Conservation (phyloP, 2,888 invertebrate species). For the Lordiphosa andalusiaca region DNA sequence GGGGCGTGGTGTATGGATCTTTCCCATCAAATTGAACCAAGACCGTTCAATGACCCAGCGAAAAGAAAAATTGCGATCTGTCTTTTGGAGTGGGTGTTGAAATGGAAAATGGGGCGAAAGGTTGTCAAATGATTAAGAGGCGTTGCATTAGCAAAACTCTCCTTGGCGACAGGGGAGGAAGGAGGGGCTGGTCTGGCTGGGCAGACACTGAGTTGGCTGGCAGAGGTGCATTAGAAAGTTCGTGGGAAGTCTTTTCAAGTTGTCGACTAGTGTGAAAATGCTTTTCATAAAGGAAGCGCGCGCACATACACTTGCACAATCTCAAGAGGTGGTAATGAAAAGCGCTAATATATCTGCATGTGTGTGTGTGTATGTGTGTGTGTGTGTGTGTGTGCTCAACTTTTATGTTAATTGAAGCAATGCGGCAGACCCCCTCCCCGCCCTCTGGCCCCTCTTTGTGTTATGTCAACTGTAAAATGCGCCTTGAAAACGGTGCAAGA, state of each 20-base stretch:
- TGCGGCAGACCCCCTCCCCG: constrained; percentile 37
- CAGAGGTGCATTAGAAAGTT: constrained; percentile 68
- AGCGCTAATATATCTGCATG: constrained; percentile 59
- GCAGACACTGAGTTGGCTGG: constrained; percentile 13
- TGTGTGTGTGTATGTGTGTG: constrained; percentile 1
- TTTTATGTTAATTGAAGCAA: constrained; percentile 74
- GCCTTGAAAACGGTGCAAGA: constrained; percentile 33
- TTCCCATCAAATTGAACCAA: constrained; percentile 27
- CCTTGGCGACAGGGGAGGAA: constrained; percentile 12
- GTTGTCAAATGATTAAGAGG: constrained; percentile 74
- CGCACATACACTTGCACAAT: constrained; percentile 20
- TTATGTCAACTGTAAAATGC: constrained; percentile 65
- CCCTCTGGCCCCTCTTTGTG: constrained; percentile 28
- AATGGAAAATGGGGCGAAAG: constrained; percentile 72
- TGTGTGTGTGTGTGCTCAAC: no score
- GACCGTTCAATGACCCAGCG: constrained; percentile 62
- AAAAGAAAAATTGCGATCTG: not conserved
- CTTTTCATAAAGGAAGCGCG: constrained; percentile 63
- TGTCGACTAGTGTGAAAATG: constrained; percentile 38
- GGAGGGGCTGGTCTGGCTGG: not conserved
- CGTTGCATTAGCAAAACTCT: constrained; percentile 61
- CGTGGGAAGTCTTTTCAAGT: constrained; percentile 69
- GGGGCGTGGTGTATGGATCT: constrained; percentile 18
- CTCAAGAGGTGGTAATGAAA: constrained; percentile 71
- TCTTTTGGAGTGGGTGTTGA: constrained; percentile 22